A percentile compares a stretch with the other conserved stretches of the same genome.
Conservation (phyloP, 1,140 invertebrate genomes). For the Drosophila fuyamai region DNA sequence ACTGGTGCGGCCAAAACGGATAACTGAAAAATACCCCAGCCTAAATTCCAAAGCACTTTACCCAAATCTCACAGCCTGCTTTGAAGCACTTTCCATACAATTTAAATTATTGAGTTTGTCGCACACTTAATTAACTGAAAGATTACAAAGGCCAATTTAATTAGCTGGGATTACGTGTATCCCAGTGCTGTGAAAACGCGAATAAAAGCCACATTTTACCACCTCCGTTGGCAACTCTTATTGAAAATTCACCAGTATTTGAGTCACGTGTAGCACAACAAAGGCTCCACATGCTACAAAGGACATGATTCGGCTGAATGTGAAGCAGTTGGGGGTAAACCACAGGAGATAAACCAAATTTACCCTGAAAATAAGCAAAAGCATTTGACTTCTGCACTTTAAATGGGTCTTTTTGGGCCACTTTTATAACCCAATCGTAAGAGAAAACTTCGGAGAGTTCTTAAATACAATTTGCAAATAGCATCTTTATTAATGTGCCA, state of each 20-base stretch:
- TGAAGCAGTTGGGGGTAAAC: constrained; percentile 4
- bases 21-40: constrained; percentile 17
- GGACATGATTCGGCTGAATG: constrained; percentile 14
- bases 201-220: constrained; percentile 13
- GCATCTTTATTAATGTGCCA: constrained; percentile 15
- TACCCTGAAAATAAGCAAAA: too few species aligned
- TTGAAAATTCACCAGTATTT: constrained; percentile 8
- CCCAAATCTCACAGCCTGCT: constrained; percentile 36
- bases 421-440: neutral
- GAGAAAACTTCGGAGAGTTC: neutral
- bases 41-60: constrained; percentile 1
- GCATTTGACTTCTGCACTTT: neutral
- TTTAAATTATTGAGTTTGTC: neutral
- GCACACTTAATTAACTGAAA: constrained; percentile 27
- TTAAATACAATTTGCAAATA: neutral
- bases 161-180: constrained; percentile 40
- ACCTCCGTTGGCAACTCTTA: neutral
- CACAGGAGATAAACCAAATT: neutral
- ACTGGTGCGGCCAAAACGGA: constrained; percentile 13
- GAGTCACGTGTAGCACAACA: constrained; percentile 14
- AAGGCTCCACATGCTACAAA: constrained; percentile 28
- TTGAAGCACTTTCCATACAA: neutral
- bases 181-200: constrained; percentile 23
- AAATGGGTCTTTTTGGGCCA: neutral
- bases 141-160: constrained; percentile 48